Conservation (phyloP, 2,888 invertebrate species). For the Drosophila conformis region DNA sequence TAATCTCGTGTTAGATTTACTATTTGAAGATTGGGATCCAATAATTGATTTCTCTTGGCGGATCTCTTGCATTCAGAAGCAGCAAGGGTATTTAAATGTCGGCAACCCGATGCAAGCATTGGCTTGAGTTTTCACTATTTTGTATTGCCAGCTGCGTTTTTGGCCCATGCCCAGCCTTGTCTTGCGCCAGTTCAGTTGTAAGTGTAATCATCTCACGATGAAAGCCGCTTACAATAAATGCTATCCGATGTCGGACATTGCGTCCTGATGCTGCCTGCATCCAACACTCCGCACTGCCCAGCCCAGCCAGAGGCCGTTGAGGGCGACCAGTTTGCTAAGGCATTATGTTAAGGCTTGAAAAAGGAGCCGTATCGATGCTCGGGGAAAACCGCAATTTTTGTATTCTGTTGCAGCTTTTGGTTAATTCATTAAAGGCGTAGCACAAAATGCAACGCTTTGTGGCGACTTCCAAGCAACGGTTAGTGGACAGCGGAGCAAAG, state of each 20-base stretch:
- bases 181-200: slow-evolving; percentile 73
- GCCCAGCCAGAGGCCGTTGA: slow-evolving; percentile 6
- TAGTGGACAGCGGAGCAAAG: not conserved
- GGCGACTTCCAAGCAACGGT: slow-evolving; percentile 50
- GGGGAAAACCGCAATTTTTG: not conserved
- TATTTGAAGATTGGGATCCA: not conserved
- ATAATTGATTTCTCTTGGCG: no score
- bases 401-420: slow-evolving; percentile 31
- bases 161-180: slow-evolving; percentile 26
- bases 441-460: slow-evolving; percentile 61
- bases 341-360: slow-evolving; percentile 2
- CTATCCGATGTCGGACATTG: slow-evolving; percentile 70
- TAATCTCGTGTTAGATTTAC: not conserved
- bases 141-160: not conserved
- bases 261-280: slow-evolving; percentile 21
- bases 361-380: slow-evolving; percentile 19
- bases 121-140: not conserved
- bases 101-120: not conserved
- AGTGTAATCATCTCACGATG: slow-evolving; percentile 79
- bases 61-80: not conserved
- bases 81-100: slow-evolving; percentile 16
- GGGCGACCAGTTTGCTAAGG: slow-evolving; percentile 9
- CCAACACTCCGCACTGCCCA: not conserved
- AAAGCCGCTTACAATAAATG: slow-evolving; percentile 80
- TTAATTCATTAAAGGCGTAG: slow-evolving; percentile 60